Conservation (phyloP, 2,888 invertebrate genomes). For the Agelastica alni region DNA sequence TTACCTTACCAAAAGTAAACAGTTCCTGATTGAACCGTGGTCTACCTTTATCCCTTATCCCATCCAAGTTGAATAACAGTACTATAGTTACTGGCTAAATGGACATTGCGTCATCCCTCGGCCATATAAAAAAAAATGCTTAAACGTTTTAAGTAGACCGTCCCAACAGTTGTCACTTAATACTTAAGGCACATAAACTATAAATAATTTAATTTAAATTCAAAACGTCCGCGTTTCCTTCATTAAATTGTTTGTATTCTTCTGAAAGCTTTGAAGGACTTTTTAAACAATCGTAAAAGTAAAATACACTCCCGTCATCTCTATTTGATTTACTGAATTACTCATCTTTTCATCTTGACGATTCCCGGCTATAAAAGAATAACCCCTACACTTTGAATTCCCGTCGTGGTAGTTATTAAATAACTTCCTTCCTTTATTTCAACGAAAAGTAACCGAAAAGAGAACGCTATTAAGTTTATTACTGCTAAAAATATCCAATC, state of each 20-base stretch:
- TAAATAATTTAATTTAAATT: neutral
- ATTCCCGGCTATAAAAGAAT: neutral
- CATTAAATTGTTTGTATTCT: conserved; percentile 14
- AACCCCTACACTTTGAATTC: conserved; percentile 7
- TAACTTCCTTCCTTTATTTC: conserved; percentile 3
- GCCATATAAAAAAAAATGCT: no score
- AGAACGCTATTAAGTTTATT: conserved; percentile 7
- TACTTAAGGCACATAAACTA: no score
- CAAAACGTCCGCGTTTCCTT: neutral
- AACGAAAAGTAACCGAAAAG: conserved; percentile 2
- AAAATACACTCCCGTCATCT: conserved; percentile 11
- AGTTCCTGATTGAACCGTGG: no score
- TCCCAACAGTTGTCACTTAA: no score
- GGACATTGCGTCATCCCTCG: no score
- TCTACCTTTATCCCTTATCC: no score
- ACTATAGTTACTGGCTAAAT: no score
- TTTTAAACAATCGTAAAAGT: conserved; percentile 12
- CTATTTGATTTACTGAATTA: conserved; percentile 21
- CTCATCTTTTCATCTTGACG: conserved; percentile 15
- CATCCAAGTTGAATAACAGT: no score
- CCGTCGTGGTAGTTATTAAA: conserved; percentile 5
- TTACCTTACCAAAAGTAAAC: no score
- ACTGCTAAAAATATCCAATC: no score
- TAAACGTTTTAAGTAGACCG: no score
- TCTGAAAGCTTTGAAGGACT: conserved; percentile 10